Evolutionary conservation across 2,113 vertebrate genomes (phyloP), one percentile per base, ranked within the genome.

Genomic region (Cavia aperea): DNA sequence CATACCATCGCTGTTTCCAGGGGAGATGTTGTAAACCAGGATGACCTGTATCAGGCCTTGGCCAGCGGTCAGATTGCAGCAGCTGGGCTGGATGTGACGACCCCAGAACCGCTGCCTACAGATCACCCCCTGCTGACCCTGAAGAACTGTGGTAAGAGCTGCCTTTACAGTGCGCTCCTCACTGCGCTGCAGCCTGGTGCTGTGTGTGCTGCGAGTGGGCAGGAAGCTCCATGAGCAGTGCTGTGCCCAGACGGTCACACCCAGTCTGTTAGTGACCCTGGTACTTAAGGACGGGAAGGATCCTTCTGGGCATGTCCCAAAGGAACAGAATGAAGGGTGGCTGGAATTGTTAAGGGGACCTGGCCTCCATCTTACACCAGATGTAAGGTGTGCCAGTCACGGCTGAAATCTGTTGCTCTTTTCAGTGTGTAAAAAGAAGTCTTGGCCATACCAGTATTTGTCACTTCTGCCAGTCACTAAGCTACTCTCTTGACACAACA

Each of bases 41-140:
- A 99, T 0, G 99, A 99, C 94, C 96, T 99, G 82, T 99, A 99
- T 5, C 63, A 99, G 2, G 99, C 98, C 0, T 95, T 99, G 95
- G 96, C 97, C 88, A 97, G 94, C 0, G 98, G 98, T 3, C 97
- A 98, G 97, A 99, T 99, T 0, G 99, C 99, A 43, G 99, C 97
- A 0, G 99, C 99, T 0, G 99, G 99, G 21, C 96, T 99, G 92
- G 99, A 99, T 0, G 99, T 99, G 92, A 99, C 99, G 0, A 98
- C 98, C 0, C 99, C 99, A 0, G 99, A 99, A 96, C 99, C 99
- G 0, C 96, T 99, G 95, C 99, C 99, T 39, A 98, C 98, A 19
- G 94, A 92, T 94, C 98, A 99, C 94, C 99, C 98, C 0, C 98
- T 99, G 26, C 98, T 99, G 54, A 98, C 98, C 58, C 98, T 99